A percentile compares a stretch with the other conserved stretches of the same genome.
These are phyloP conservation scores for Nysson spinosus DNA, from an alignment of 2,888 invertebrate genomes.

Conservation along the genomic window DNA sequence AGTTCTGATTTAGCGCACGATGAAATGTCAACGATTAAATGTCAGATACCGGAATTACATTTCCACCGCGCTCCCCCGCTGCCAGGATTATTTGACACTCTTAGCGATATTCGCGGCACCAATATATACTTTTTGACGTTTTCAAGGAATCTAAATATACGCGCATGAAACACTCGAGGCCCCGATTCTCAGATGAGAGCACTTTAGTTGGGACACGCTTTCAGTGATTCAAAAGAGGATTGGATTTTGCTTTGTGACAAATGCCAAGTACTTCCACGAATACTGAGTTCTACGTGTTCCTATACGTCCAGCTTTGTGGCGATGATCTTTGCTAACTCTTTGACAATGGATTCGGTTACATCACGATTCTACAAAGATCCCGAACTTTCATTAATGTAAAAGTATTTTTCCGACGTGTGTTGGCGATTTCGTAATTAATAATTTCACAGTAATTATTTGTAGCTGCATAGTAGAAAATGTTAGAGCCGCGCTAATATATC, in stretches of 20 bases:
- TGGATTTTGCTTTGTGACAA: background rate
- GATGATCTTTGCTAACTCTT: too few species aligned
- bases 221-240: background rate
- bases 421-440: too few species aligned
- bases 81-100: background rate
- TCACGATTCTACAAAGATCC: too few species aligned
- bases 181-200: background rate
- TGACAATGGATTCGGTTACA: too few species aligned
- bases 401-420: too few species aligned
- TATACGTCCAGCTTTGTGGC: too few species aligned
- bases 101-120: constrained; percentile 9
- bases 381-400: too few species aligned
- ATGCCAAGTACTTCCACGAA: background rate
- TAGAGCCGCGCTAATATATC: too few species aligned
- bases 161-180: background rate
- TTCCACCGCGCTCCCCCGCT: constrained; percentile 1
- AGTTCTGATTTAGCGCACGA: constrained; percentile 40
- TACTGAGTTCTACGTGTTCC: too few species aligned
- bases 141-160: background rate
- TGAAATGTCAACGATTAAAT: constrained; percentile 67
- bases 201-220: background rate
- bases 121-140: constrained; percentile 4
- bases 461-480: too few species aligned
- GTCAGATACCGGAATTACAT: constrained; percentile 43
- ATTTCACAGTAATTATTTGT: too few species aligned